Evolutionary conservation across 2,888 invertebrate genomes (phyloP).

Genomic region (Isotomurus palustris): DNA sequence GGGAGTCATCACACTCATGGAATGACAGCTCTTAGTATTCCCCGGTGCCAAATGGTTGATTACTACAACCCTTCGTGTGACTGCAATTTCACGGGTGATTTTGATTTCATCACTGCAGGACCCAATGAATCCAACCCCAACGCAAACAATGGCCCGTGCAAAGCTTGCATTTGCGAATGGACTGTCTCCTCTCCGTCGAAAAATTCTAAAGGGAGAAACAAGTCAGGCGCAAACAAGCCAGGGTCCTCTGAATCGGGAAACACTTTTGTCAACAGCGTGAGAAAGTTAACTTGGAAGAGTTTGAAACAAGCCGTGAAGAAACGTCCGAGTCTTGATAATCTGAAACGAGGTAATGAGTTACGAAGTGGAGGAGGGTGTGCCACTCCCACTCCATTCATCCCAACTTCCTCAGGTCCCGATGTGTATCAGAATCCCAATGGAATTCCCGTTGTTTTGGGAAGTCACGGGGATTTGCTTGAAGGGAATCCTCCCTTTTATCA

Average conservation of each 20-base stretch:
- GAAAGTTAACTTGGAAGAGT: slow-evolving; percentile 46
- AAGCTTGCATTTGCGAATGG: slow-evolving; percentile 13
- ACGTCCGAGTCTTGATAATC: slow-evolving; percentile 40
- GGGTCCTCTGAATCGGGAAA: slow-evolving; percentile 27
- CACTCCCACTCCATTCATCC: background rate
- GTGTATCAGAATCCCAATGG: background rate
- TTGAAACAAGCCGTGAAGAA: slow-evolving; percentile 46
- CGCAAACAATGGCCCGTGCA: slow-evolving; percentile 4
- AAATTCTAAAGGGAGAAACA: slow-evolving; percentile 1
- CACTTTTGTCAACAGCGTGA: slow-evolving; percentile 41
- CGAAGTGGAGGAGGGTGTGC: background rate
- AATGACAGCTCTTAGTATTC: slow-evolving; percentile 30
- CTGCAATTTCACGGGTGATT: slow-evolving; percentile 17
- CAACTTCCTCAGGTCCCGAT: background rate
- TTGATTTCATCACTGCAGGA: slow-evolving; percentile 14
- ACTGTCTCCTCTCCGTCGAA: background rate
- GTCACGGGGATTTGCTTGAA: background rate
- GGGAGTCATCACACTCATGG: slow-evolving; percentile 16
- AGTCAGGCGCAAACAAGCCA: background rate
- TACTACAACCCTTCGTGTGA: slow-evolving; percentile 37
- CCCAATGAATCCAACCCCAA: slow-evolving; percentile 1
- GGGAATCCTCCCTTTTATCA: slow-evolving; percentile 3
- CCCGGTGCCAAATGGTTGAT: slow-evolving; percentile 31
- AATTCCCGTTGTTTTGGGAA: background rate
- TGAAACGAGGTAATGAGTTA: slow-evolving; percentile 23